phyloP scores from a whole-genome alignment of 2,113 vertebrate species.

The Cephalopholis sonnerati region DNA sequence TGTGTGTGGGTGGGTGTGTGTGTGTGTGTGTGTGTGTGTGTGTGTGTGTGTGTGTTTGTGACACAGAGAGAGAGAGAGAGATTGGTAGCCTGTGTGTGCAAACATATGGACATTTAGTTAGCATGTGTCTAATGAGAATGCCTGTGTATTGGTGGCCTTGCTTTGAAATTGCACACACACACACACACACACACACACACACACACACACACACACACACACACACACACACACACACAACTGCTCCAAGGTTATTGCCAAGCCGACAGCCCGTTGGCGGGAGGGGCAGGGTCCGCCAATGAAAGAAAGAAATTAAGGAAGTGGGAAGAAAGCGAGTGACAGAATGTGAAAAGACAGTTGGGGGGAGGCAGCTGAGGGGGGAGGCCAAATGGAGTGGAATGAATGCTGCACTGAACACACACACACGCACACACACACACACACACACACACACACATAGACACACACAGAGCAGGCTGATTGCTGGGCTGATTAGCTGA shows the following conservation, averaged over 20 bases:
- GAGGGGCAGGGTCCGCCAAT: conserved; percentile 21
- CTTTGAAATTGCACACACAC: conserved; percentile 13
- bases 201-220: background rate
- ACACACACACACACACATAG: conserved; percentile 20
- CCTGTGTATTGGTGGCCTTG: conserved; percentile 23
- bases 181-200: too few species aligned
- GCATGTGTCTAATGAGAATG: conserved; percentile 36
- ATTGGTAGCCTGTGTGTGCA: conserved; percentile 9
- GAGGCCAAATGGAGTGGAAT: conserved; percentile 41
- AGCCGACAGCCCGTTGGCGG: conserved; percentile 56
- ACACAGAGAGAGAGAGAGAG: background rate
- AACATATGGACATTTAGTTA: conserved; percentile 35
- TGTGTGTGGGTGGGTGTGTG: background rate
- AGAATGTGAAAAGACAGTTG: conserved; percentile 56
- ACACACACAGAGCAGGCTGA: conserved; percentile 32
- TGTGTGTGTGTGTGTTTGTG: background rate
- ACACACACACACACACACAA: background rate
- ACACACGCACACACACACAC: background rate
- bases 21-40: conserved; percentile 4
- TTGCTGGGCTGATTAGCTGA: conserved; percentile 54
- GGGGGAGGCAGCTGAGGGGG: background rate
- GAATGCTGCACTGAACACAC: conserved; percentile 34
- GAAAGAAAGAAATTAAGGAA: conserved; percentile 39
- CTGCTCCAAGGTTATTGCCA: conserved; percentile 29
- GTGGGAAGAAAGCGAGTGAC: conserved; percentile 37